Conservation (phyloP, 2,113 vertebrate species). For the Dicrurus megarhynchus region DNA sequence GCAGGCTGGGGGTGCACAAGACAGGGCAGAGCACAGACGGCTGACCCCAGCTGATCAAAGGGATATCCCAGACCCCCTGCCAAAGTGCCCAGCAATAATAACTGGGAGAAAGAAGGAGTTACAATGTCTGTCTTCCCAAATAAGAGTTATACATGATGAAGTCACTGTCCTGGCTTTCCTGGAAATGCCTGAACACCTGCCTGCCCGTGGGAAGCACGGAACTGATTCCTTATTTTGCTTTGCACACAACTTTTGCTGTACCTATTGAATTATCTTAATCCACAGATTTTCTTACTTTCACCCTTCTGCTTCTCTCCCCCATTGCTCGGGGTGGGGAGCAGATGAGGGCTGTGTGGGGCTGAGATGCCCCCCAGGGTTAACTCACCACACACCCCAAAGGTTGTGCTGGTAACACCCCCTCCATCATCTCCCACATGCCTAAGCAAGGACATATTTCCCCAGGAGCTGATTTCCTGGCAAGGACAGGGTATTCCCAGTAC, state of each 20-base stretch:
- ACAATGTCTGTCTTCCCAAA: not conserved
- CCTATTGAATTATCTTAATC: not conserved
- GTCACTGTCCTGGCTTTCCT: not conserved
- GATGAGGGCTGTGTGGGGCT: not conserved
- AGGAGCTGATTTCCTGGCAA: not conserved
- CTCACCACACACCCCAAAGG: not conserved
- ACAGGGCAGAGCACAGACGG: not conserved
- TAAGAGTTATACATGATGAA: not conserved
- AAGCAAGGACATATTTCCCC: not conserved
- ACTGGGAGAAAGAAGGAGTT: not conserved
- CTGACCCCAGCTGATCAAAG: not conserved
- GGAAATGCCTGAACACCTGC: not conserved
- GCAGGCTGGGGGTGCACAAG: not conserved
- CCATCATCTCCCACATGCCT: not conserved
- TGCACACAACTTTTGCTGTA: not conserved
- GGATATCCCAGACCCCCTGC: not conserved
- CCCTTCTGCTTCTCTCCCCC: not conserved
- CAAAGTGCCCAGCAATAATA: not conserved
- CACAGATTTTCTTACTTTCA: not conserved
- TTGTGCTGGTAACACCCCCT: not conserved
- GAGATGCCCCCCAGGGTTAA: not conserved
- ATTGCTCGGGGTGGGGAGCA: fast-evolving
- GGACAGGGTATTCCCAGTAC: not conserved
- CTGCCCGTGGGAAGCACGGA: not conserved
- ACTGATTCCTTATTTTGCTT: not conserved